Evolutionary conservation across 2,113 vertebrate genomes (phyloP), one percentile per base, ranked within the genome.

Genomic region (Salvelinus alpinus): DNA sequence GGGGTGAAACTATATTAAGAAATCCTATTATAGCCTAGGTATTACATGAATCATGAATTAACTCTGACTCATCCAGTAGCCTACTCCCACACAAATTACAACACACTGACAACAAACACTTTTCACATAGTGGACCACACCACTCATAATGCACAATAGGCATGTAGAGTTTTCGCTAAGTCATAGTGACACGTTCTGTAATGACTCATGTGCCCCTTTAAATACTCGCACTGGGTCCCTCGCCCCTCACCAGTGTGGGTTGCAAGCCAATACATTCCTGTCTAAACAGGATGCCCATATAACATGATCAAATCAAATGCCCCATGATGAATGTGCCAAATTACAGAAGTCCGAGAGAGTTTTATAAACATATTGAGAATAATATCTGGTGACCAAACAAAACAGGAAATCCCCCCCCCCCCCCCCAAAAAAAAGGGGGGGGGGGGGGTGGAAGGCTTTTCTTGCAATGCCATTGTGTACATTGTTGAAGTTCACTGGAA

Each of bases 381-480:
- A 88, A 87, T 88, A 90, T 91, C 90, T 89, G 87, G 82, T 90
- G 90, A 89, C 84, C 70, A 34, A 59, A 9, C 12, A 90, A 88
- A 64, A 64, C 88, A 89, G 91, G 92, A 93, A 82, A 31, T 6
- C 24, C 9, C 44, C 18, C 29, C 29, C 18, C 25, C 3, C 31
- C 9, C 44, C 18, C 29, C 29, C 18, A 7, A 24, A 11, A n/a
- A 51, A 72, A 24, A 24, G 24, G 24, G 24, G 24, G 24, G n/a
- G 77, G 81, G 85, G 88, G 65, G n/a, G 2, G 2, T 81, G 78
- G 64, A 71, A 73, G 54, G 65, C 57, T 77, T 90, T 20, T 86
- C 85, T 81, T 80, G 91, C 92, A 84, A 78, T 91, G 89, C 92
- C 92, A 93, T 76, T 85, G 71, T 88, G 87, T 80, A 80, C 8